phyloP scores from a whole-genome alignment of 2,888 invertebrate genomes.

The Tolmerus cingulatus region DNA sequence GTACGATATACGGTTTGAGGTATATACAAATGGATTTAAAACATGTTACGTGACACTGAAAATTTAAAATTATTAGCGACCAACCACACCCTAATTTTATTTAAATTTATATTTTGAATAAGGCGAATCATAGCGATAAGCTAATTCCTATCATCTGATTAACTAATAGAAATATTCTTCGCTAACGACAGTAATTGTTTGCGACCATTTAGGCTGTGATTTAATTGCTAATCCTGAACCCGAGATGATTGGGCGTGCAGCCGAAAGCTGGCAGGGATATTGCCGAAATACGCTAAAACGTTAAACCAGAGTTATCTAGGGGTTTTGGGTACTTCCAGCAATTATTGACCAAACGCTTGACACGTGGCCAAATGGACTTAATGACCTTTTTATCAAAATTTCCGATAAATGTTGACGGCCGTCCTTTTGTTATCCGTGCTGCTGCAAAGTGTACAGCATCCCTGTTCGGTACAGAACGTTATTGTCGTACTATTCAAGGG shows the following conservation, averaged over 20 bases:
- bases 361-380: constrained; percentile 48
- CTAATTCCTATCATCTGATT: constrained; percentile 46
- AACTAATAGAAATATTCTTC: constrained; percentile 25
- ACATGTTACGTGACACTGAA: neutral
- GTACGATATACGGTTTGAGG: too few species aligned
- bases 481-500: constrained; percentile 19
- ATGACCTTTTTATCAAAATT: constrained; percentile 46
- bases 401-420: constrained; percentile 37
- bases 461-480: neutral
- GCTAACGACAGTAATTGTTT: constrained; percentile 35
- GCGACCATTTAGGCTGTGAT: neutral
- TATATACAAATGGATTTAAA: too few species aligned
- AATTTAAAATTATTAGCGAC: neutral
- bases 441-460: neutral
- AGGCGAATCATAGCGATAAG: constrained; percentile 45
- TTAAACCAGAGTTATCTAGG: neutral
- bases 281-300: neutral
- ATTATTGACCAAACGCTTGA: constrained; percentile 47
- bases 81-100: neutral
- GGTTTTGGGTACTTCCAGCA: neutral
- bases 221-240: constrained; percentile 1
- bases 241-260: neutral
- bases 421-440: constrained; percentile 18
- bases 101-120: constrained; percentile 37
- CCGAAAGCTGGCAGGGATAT: neutral